Conservation (phyloP, 1,140 invertebrate genomes). For the Conopomorpha cramerella region DNA sequence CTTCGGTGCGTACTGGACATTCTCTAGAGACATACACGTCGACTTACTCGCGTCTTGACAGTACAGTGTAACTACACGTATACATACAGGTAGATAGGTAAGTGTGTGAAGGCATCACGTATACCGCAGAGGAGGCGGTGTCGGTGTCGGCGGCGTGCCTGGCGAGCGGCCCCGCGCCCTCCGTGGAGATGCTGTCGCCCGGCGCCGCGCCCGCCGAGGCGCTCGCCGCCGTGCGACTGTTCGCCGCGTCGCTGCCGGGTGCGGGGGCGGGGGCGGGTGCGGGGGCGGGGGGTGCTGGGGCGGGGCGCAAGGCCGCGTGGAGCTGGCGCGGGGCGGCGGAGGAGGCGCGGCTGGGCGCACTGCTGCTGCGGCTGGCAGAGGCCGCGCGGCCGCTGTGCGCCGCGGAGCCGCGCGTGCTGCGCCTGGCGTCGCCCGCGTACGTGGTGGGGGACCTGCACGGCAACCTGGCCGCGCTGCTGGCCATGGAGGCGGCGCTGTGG, state of each 20-base stretch:
- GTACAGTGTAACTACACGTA: no score
- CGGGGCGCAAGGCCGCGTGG: conserved; percentile 16
- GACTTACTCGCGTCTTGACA: no score
- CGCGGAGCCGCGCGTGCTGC: conserved; percentile 35
- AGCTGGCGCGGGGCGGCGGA: conserved; percentile 17
- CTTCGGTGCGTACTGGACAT: no score
- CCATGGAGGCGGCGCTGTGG: conserved; percentile 50
- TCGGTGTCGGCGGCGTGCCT: conserved; percentile 18
- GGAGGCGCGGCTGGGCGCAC: conserved; percentile 16
- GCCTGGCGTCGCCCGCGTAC: conserved; percentile 30
- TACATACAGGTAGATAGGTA: no score
- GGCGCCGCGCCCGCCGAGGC: conserved; percentile 17
- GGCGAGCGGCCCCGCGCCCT: conserved; percentile 6
- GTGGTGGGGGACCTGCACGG: conserved; percentile 53
- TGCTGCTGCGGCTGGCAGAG: conserved; percentile 23
- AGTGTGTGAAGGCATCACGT: no score
- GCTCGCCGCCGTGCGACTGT: conserved; percentile 6
- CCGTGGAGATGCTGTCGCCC: conserved; percentile 20
- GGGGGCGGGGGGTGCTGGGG: conserved; percentile 2
- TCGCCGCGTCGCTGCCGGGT: no score
- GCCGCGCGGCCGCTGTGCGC: conserved; percentile 31
- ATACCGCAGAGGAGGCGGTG: conserved; percentile 18
- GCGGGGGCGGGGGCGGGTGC: not conserved
- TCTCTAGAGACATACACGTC: no score
- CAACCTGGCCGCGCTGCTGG: conserved; percentile 44